Conservation (phyloP, 2,113 vertebrate genomes). For the Dissostichus mawsoni region DNA sequence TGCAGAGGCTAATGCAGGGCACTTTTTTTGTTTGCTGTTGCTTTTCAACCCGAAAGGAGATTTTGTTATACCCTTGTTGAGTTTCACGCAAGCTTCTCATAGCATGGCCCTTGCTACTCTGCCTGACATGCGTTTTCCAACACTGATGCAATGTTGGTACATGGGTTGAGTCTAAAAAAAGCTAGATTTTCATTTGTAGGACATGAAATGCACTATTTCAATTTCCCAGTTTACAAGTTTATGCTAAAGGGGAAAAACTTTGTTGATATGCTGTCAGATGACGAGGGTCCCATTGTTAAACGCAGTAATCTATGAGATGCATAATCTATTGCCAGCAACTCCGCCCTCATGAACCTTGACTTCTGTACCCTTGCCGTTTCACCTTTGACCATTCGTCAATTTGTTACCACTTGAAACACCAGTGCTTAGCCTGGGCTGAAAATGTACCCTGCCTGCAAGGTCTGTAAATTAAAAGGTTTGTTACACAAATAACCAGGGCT, state of each 20-base stretch:
- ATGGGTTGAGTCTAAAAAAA: constrained; percentile 90
- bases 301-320: constrained; percentile 78
- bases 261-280: constrained; percentile 88
- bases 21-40: constrained; percentile 72
- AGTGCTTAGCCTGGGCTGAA: constrained; percentile 85
- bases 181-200: constrained; percentile 89
- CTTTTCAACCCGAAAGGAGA: constrained; percentile 85
- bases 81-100: constrained; percentile 88
- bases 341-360: constrained; percentile 83
- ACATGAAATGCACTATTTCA: constrained; percentile 98
- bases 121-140: constrained; percentile 76
- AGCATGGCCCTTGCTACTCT: constrained; percentile 91
- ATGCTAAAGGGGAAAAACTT: constrained; percentile 91
- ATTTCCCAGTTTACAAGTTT: constrained; percentile 99
- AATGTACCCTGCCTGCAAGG: constrained; percentile 49
- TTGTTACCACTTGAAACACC: constrained; percentile 82
- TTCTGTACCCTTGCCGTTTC: constrained; percentile 65
- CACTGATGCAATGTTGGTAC: constrained; percentile 87
- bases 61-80: constrained; percentile 78
- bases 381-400: constrained; percentile 67
- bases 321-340: constrained; percentile 88
- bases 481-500: constrained; percentile 9
- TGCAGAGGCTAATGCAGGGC: constrained; percentile 73
- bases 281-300: constrained; percentile 87
- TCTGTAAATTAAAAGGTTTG: constrained; percentile 55